Percentiles rank a stretch among this genome's conserved stretches.
phyloP scores from a whole-genome alignment of 2,888 invertebrate species.

The Dryobotodes eremita region DNA sequence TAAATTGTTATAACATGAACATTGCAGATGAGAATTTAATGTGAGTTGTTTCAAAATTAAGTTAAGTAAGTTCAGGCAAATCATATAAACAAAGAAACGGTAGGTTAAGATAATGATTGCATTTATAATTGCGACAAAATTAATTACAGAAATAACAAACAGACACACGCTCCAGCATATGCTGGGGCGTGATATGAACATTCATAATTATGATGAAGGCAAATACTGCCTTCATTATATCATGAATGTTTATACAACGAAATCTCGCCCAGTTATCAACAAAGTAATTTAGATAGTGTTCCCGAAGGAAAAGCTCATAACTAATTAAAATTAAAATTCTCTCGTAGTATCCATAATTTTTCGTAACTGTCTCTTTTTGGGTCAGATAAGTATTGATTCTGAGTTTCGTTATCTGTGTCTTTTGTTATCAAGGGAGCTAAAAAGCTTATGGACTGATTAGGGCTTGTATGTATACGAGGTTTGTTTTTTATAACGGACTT shows the following conservation, averaged over 20 bases:
- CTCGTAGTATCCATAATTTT: neutral
- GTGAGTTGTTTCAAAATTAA: neutral
- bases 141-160: constrained; percentile 17
- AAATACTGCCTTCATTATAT: no score
- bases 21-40: neutral
- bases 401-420: neutral
- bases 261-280: constrained; percentile 12
- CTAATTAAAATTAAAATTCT: constrained; percentile 15
- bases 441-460: neutral
- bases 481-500: neutral
- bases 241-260: constrained; percentile 7
- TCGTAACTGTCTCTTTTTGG: neutral
- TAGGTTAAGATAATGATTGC: neutral
- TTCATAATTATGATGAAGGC: no score
- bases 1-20: neutral
- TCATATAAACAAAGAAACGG: neutral
- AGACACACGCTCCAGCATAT: neutral
- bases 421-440: neutral
- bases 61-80: neutral
- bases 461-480: no score
- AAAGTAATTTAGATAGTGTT: neutral
- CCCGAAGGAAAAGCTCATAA: constrained; percentile 20
- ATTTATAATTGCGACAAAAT: constrained; percentile 8
- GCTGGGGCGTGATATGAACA: neutral
- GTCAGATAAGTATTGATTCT: neutral